Conservation (phyloP, 2,113 vertebrate genomes). For the Spea multiplicata region DNA sequence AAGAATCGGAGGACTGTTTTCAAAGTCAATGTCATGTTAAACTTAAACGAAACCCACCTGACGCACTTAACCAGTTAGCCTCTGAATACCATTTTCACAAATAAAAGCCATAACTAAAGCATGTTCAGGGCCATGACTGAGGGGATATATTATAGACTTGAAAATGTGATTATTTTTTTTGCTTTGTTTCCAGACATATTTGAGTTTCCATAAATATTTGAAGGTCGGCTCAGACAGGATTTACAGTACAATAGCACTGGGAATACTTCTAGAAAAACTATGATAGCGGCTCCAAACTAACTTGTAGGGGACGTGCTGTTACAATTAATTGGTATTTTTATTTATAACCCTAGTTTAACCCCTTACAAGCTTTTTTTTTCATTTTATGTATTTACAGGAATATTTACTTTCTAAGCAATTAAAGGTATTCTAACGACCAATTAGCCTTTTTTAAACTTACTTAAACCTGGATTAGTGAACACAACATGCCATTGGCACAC, state of each 20-base stretch:
- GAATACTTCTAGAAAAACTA: constrained; percentile 63
- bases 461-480: no score
- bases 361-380: no score
- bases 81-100: constrained; percentile 45
- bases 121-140: constrained; percentile 50
- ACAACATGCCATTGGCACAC: no score
- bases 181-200: constrained; percentile 66
- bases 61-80: constrained; percentile 14
- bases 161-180: constrained; percentile 60
- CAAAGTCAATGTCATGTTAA: constrained; percentile 43
- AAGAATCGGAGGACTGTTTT: constrained; percentile 19
- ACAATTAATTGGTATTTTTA: background rate
- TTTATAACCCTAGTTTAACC: no score
- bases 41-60: constrained; percentile 17
- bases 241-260: constrained; percentile 64
- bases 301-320: constrained; percentile 1
- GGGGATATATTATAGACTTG: constrained; percentile 18
- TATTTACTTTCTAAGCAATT: no score
- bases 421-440: no score
- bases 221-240: constrained; percentile 69
- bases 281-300: constrained; percentile 60
- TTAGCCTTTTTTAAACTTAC: no score
- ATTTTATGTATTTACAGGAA: no score
- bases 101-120: constrained; percentile 51
- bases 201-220: constrained; percentile 72